Percentiles rank a stretch among this genome's conserved stretches.
Conservation (phyloP, 1,140 invertebrate genomes). For the Bombus breviceps region DNA sequence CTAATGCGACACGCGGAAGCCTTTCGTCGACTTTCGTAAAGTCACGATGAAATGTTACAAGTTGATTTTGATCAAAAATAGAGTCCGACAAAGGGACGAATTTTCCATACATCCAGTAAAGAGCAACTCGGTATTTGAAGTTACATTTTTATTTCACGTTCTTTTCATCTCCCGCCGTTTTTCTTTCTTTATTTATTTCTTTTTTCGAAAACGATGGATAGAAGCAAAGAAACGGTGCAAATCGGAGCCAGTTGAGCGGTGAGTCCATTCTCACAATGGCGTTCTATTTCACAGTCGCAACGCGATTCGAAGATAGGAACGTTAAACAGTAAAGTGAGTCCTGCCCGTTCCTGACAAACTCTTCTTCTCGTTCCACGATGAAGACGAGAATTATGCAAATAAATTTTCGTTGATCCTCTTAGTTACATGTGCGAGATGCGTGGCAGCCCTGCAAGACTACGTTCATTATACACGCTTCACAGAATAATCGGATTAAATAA, state of each 20-base stretch:
- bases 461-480: constrained; percentile 41
- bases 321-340: background rate
- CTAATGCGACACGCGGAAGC: no score
- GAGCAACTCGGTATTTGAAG: background rate
- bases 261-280: background rate
- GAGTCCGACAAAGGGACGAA: background rate
- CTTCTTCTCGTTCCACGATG: constrained; percentile 16
- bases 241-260: background rate
- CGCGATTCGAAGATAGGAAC: background rate
- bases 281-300: constrained; percentile 16
- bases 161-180: background rate
- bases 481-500: constrained; percentile 45
- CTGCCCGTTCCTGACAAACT: background rate
- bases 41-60: background rate
- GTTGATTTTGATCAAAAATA: background rate
- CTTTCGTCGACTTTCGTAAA: background rate
- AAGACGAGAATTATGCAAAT: constrained; percentile 49
- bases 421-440: constrained; percentile 42
- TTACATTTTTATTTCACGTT: background rate
- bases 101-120: background rate
- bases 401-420: constrained; percentile 46
- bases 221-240: background rate
- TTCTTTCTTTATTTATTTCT: no score
- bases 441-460: constrained; percentile 8
- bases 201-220: background rate